These are phyloP conservation scores for Eurypyga helias DNA, from an alignment of 2,113 vertebrate species.

Conservation along the genomic window DNA sequence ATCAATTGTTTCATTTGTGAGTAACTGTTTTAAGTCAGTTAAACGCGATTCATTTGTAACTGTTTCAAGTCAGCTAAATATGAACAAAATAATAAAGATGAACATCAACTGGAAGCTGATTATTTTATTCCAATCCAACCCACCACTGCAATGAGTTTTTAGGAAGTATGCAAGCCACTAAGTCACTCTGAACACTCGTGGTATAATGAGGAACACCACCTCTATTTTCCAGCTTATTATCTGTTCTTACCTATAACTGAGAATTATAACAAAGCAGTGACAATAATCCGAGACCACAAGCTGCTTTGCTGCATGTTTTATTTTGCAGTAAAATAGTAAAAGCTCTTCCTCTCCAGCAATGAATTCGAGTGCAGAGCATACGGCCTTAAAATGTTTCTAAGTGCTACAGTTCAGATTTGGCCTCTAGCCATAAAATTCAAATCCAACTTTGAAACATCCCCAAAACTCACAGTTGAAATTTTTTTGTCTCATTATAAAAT, in stretches of 20 bases:
- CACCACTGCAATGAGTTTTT: background rate
- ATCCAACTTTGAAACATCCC: background rate
- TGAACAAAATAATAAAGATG: background rate
- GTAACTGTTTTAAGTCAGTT: background rate
- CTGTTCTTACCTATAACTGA: background rate
- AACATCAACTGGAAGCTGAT: background rate
- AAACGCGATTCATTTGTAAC: background rate
- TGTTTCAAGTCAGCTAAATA: background rate
- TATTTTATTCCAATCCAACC: background rate
- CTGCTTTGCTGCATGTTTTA: background rate
- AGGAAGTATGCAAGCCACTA: background rate
- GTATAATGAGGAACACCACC: background rate
- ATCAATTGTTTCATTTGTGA: background rate
- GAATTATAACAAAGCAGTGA: background rate
- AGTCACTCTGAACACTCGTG: background rate
- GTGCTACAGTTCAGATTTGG: background rate
- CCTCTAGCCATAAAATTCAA: constrained; percentile 1
- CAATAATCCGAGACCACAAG: background rate
- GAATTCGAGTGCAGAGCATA: background rate
- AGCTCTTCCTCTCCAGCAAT: background rate
- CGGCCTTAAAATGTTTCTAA: background rate
- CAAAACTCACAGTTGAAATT: background rate
- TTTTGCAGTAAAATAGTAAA: background rate
- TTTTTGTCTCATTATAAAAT: background rate
- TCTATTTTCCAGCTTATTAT: background rate